These are phyloP conservation scores for Eupithecia abbreviata DNA, from an alignment of 2,888 invertebrate genomes.

Conservation along the genomic window DNA sequence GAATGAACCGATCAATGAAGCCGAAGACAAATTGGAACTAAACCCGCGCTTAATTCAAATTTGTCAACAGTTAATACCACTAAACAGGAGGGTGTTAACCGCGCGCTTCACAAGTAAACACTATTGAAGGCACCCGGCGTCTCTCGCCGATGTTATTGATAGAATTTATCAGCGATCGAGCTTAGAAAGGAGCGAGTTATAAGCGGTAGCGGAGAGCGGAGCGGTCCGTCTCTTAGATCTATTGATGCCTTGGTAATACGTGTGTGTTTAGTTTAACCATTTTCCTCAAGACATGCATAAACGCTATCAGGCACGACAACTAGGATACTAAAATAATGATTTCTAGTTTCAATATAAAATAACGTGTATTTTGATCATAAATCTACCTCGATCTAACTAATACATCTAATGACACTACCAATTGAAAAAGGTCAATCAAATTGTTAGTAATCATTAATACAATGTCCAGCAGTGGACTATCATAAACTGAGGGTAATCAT, in stretches of 20 bases:
- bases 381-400: neutral
- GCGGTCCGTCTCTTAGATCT: neutral
- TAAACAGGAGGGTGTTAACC: conserved; percentile 61
- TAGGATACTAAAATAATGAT: neutral
- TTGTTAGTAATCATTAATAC: conserved; percentile 5
- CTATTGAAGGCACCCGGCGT: conserved; percentile 75
- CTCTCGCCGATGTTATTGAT: conserved; percentile 78
- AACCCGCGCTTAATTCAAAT: conserved; percentile 35
- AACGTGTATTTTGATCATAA: neutral
- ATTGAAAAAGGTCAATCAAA: conserved; percentile 23
- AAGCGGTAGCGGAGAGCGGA: conserved; percentile 45
- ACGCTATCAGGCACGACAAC: neutral
- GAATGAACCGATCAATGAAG: conserved; percentile 10
- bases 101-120: conserved; percentile 72
- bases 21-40: conserved; percentile 16
- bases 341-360: neutral
- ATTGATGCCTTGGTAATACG: neutral
- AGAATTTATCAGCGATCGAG: conserved; percentile 81
- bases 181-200: conserved; percentile 43
- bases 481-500: too few species aligned
- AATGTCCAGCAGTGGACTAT: too few species aligned
- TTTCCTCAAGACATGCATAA: neutral
- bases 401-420: conserved; percentile 17
- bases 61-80: conserved; percentile 45
- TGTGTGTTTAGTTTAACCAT: neutral